Percentiles rank a stretch among this genome's conserved stretches.
These are phyloP conservation scores for Rhabdomys pumilio DNA, from an alignment of 2,797 vertebrate species.

Conservation along the genomic window DNA sequence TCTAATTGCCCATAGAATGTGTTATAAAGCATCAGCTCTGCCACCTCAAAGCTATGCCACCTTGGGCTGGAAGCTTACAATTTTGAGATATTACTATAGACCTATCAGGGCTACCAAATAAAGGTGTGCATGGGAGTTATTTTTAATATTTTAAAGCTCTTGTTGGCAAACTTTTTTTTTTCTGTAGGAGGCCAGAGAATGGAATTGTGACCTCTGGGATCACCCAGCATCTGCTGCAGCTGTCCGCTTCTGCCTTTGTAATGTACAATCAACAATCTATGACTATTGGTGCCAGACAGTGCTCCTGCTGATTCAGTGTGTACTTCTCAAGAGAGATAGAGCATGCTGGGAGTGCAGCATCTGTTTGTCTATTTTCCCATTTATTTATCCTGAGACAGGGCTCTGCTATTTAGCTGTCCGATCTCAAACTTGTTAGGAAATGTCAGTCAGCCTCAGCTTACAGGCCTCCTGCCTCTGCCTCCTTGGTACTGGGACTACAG, in stretches of 20 bases:
- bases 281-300: background rate
- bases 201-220: background rate
- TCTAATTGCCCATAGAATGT: background rate
- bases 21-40: background rate
- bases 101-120: background rate
- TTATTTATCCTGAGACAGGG: background rate
- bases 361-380: background rate
- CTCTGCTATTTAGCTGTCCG: background rate
- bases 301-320: background rate
- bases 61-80: background rate
- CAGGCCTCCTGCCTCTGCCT: background rate
- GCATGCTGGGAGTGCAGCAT: background rate
- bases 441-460: background rate
- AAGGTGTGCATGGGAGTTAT: background rate
- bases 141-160: constrained; percentile 23
- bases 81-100: background rate
- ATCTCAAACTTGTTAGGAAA: background rate
- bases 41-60: background rate
- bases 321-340: background rate
- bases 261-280: background rate
- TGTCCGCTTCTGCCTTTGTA: background rate
- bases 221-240: background rate
- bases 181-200: background rate
- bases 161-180: background rate
- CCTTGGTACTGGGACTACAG: background rate